Percentiles rank a stretch among this genome's conserved stretches.
These are phyloP conservation scores for Lophura nycthemera DNA, from an alignment of 2,113 vertebrate species.

Conservation along the genomic window DNA sequence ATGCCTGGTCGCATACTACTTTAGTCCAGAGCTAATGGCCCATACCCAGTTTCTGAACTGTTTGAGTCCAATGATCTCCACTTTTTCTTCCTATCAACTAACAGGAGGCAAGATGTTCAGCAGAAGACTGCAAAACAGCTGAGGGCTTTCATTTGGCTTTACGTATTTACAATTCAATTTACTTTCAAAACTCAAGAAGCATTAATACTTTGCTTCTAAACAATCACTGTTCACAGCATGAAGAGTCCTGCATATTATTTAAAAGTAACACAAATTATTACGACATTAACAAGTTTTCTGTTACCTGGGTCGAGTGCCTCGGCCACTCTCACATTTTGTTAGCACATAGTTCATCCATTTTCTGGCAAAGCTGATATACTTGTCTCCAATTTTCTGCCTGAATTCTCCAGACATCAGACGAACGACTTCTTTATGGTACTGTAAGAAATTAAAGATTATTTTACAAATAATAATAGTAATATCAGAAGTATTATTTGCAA, in stretches of 20 bases:
- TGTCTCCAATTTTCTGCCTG: constrained; percentile 95
- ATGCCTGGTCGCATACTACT: neutral
- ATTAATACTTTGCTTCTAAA: neutral
- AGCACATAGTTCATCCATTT: constrained; percentile 99
- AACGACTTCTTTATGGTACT: constrained; percentile 99
- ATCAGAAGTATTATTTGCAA: neutral
- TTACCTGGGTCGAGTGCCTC: constrained; percentile 97
- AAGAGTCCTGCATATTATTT: neutral
- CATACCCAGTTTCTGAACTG: neutral
- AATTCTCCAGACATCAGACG: constrained; percentile 98
- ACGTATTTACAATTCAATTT: neutral
- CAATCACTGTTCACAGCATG: neutral
- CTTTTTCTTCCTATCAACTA: neutral
- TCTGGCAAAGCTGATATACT: constrained; percentile 94
- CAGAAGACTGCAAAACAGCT: neutral
- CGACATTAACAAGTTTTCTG: neutral
- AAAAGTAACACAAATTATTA: neutral
- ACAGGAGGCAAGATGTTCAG: neutral
- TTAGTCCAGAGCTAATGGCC: neutral
- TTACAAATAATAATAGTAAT: neutral
- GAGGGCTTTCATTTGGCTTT: neutral
- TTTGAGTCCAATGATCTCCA: neutral
- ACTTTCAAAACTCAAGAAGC: neutral
- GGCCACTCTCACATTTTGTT: constrained; percentile 96
- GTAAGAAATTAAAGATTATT: constrained; percentile 61